phyloP scores from a whole-genome alignment of 2,113 vertebrate genomes.

The Falcunculus frontatus region DNA sequence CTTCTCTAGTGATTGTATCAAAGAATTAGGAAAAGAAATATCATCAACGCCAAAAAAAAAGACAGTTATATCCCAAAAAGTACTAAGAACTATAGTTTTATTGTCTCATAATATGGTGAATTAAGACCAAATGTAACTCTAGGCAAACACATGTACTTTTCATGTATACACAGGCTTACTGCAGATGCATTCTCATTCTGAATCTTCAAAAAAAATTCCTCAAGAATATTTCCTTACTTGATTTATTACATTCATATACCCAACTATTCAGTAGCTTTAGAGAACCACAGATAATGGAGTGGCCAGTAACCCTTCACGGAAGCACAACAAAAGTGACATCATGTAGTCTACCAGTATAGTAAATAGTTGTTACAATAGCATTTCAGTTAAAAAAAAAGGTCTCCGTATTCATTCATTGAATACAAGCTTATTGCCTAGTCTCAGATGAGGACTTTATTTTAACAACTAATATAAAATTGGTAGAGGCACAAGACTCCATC shows the following conservation, averaged over 20 bases:
- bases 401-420: background rate
- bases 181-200: background rate
- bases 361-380: background rate
- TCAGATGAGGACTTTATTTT: background rate
- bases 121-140: background rate
- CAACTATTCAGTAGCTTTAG: background rate
- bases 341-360: background rate
- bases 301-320: background rate
- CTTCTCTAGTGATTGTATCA: background rate
- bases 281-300: background rate
- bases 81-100: background rate
- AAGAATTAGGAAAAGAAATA: background rate
- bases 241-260: background rate
- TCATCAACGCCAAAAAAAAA: background rate
- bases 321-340: background rate
- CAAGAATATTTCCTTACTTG: background rate
- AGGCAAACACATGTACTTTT: background rate
- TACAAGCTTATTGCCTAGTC: background rate
- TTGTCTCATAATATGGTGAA: background rate
- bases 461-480: background rate
- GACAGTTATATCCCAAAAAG: background rate
- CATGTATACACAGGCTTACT: background rate
- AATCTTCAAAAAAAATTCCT: background rate
- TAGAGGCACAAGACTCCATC: background rate
- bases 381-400: background rate